Base-by-base conservation (phyloP, 2,797 vertebrate species). In the Monodelphis domestica region DNA sequence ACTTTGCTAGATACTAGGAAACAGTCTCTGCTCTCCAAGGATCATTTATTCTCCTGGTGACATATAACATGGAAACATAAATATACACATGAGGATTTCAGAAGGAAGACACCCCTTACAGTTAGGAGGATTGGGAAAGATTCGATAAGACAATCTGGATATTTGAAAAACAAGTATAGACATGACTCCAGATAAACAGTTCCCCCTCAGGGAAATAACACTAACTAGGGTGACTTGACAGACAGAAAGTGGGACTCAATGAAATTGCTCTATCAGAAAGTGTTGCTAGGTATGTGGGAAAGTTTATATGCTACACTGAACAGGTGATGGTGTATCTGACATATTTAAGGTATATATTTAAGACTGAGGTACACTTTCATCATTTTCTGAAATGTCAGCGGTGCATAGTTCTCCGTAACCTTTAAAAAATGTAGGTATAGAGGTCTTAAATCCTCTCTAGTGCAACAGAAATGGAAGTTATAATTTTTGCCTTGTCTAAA, bases 401-500 rank as follows among this genome's bases (percentile, higher is more conserved):
- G 84, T 90, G 57, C 96, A 96, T 51, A 90, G 52, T 93, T 96
- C 93, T 91, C 93, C 87, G 93, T 95, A 97, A 94, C 57, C 91
- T 92, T 92, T 92, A 92, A 56, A 95, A 96, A 97, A 93, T 90
- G 89, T 93, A 94, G 57, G 53, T 51, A 53, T 45, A 78, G 9
- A 56, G 53, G 56, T 54, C 78, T 97, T 92, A 2, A 94, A 91
- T 26, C 92, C 70, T 91, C 88, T 12, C 9, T 89, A 52, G 51
- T 91, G 89, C 21, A 92, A 0, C 0, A 94, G 92, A 95, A 96
- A 96, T 14, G 4, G 89, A 90, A 59, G 90, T 91, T 92, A 84
- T 89, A 91, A 95, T 95, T 97, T 84, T 95, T 95, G 38, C 91
- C 95, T 96, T 95, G 84, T 94, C 70, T 88, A 53, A 29, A 97